Evolutionary conservation across 2,888 invertebrate genomes (phyloP), one percentile per base, ranked within the genome.

Genomic region (Gryllus longicercus): DNA sequence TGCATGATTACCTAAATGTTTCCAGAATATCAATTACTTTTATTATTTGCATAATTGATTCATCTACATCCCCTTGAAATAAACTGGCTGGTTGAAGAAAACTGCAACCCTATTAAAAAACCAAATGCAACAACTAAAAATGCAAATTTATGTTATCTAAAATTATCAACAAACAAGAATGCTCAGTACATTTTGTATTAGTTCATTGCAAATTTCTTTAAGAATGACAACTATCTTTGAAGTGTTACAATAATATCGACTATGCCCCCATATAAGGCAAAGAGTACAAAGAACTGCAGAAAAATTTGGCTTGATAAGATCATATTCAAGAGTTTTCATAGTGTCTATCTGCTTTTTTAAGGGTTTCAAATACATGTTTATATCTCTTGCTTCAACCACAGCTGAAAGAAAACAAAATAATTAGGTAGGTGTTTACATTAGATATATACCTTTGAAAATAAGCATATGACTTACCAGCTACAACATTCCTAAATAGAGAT

Each of bases 11-110:
- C 92, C 90, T 89, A 83, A 91, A 93, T 84, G 89, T 88, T 63
- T 90, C 88, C 21, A 92, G 85, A 79, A 89, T 87, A 0, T 84
- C 84, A 25, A 91, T 85, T 3, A 89, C 90, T 51, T 88, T 88
- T 21, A 86, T 87, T 3, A 94, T 87, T 85, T 92, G 93, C 10
- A 89, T 84, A 18, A 91, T 87, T 76, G 92, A 92, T 84, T 96
- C 95, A 83, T 94, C 94, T 0, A 93, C 89, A 83, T 97, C 97
- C 0, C 94, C 95, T 88, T 96, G 95, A 86, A 97, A 96, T 83
- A 97, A 90, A 1, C 94, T 91, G 21, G 90, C 87, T 0, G 96
- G 94, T 85, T 96, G 96, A 80, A 96, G 87, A 83, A 92, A 92
- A 83, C 90, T 91, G 0, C 91, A 90, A 25, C 92, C 92, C 88